Base-by-base conservation (phyloP, 2,888 invertebrate species). In the Oxystoma pomonae region DNA sequence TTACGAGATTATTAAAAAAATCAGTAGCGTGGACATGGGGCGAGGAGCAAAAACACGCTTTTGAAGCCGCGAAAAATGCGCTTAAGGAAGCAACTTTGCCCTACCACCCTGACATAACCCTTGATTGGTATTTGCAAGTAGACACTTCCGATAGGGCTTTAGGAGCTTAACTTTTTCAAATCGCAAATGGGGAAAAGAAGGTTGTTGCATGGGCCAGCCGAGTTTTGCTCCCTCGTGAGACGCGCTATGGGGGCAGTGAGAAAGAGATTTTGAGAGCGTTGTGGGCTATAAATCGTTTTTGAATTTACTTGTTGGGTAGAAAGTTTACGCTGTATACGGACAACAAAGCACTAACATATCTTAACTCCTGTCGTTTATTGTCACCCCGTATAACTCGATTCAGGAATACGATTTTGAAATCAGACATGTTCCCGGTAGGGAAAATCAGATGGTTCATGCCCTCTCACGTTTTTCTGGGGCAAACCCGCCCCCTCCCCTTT, bases 311-410 rank as follows among this genome's bases (percentile, higher is more conserved):
- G 16, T 20, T 60, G 18, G 63, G 63, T 12, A 50, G 7, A 17
- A 18, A 17, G 12, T 12, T 58, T 21, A 58, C 21, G 1, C 53
- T 65, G 7, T n/a, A 55, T 20, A 67, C 65, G 2, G 67, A 68
- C 50, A 65, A 68, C 57, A 22, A 57, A 17, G 62, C 65, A 0
- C 21, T 68, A 1, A 61, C 60, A n/a, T 68, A 65, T 64, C 20
- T 65, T 9, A 49, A 35, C 51, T 20, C 57, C 0, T 66, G 68
- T 49, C 55, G 57, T 12, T 21, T 60, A 16, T 21, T 65, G 2
- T 63, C 57, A 20, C 51, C 57, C 9, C 55, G 66, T 9, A 49
- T 68, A 21, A 61, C 65, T 2, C 19, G 66, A 18, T 68, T 7
- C 62, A 63, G 50, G 63, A 66, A 20, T 68, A 60, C 35, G 55